A percentile compares a stretch with the other conserved stretches of the same genome.
Evolutionary conservation across 30 jellyfish, hydroid and myxozoan genomes (phyloP).

Genomic region (Aurelia sp.): DNA sequence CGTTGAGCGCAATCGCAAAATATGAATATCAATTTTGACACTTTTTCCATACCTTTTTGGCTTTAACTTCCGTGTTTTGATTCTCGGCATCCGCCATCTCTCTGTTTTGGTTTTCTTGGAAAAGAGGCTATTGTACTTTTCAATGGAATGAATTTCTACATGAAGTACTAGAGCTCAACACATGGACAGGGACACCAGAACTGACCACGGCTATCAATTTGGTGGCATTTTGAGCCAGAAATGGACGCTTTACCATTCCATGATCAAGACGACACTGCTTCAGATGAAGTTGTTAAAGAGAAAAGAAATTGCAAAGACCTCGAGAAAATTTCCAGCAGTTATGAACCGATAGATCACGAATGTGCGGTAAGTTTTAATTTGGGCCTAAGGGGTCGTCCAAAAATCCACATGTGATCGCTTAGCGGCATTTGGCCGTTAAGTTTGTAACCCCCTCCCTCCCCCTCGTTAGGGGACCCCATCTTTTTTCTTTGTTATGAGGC

Average conservation of each 20-base stretch:
- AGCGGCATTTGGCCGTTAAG: too few relatives aligned
- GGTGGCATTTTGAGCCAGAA: not conserved
- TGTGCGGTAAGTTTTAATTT: not conserved
- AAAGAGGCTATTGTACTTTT: not conserved
- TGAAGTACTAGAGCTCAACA: too few relatives aligned
- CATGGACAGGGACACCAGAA: not conserved
- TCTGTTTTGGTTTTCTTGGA: slow-evolving; percentile 2
- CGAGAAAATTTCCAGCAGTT: not conserved
- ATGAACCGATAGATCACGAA: not conserved
- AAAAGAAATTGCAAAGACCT: not conserved
- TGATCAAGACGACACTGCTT: not conserved
- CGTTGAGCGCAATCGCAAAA: too few relatives aligned
- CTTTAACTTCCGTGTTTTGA: slow-evolving; percentile 2
- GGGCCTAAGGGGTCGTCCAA: too few relatives aligned
- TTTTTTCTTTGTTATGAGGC: too few relatives aligned
- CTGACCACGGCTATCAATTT: not conserved
- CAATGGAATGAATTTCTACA: too few relatives aligned
- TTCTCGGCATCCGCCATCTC: not conserved
- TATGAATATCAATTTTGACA: too few relatives aligned
- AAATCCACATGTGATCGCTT: too few relatives aligned
- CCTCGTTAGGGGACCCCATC: too few relatives aligned
- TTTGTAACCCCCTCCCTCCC: too few relatives aligned
- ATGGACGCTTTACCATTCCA: slow-evolving; percentile 10
- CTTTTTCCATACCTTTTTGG: too few relatives aligned
- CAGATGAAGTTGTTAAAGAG: not conserved